Evolutionary conservation across 1,140 invertebrate genomes (phyloP), one percentile per base, ranked within the genome.

Genomic region (Microplitis demolitor): DNA sequence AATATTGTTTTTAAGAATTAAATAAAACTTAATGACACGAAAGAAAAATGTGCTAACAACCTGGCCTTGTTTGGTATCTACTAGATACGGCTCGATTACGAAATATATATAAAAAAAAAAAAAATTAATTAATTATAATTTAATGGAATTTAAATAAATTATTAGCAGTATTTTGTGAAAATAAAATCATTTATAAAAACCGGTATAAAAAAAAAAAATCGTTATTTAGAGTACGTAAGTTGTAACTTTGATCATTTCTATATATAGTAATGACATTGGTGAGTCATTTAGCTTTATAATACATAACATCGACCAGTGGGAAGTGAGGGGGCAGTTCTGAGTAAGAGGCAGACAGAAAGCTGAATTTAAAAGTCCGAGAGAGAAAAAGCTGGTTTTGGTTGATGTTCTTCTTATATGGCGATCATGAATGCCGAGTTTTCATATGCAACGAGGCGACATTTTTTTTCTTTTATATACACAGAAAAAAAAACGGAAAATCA

Each of bases 231-330:
- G 54, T 63, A 67, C 53, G 74, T 78, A 76, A 78, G 69, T 72
- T 68, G 77, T 74, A 77, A 60, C 79, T 77, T 75, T 76, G 78
- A 79, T 80, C 73, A 73, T 73, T 56, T 78, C 80, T 86, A 86
- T 85, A 85, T 85, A 85, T 85, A 86, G 83, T 78, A 75, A 69
- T 84, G 80, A 82, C 81, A 86, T 84, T 84, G 82, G 77, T 86
- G 84, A 85, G 74, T 86, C 85, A 85, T 74, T 51, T 66, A 69
- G 69, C 64, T 68, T 64, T 77, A 71, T 74, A 73, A 33, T 62
- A 75, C 68, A 71, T 77, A 51, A 64, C 67, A 61, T 13, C 69
- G 69, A 39, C 51, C 68, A 56, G 68, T 51, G 75, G 31, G 53
- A 66, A 64, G 73, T 66, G 75, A 74, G 76, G 79, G 78, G 72